These are phyloP conservation scores for Mareca strepera DNA, from an alignment of 2,797 vertebrate species.

Conservation along the genomic window DNA sequence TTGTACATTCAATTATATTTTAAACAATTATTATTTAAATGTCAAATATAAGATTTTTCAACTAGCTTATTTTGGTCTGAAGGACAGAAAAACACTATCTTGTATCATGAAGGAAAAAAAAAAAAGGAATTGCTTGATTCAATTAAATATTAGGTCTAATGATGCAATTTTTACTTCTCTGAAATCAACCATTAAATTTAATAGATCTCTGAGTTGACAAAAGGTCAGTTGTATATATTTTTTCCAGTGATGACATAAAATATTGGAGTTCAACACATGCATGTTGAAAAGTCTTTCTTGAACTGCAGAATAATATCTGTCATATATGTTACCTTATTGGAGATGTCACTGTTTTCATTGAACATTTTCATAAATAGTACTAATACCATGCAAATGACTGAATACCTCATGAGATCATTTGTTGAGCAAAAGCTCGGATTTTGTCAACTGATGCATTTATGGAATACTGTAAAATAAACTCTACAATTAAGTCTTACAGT, in stretches of 20 bases:
- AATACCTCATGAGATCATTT: not conserved
- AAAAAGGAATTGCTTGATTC: not conserved
- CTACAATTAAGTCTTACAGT: not conserved
- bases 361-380: not conserved
- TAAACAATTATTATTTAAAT: not conserved
- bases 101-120: rapidly evolving
- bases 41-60: not conserved
- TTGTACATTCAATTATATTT: not conserved
- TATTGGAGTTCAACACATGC: not conserved
- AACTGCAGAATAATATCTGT: not conserved
- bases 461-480: not conserved
- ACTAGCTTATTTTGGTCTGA: not conserved
- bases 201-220: not conserved
- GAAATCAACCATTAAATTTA: not conserved
- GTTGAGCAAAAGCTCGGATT: not conserved
- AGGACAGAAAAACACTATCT: not conserved
- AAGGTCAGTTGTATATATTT: not conserved
- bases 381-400: not conserved
- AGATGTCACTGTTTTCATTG: not conserved
- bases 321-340: not conserved
- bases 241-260: not conserved
- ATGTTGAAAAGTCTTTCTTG: not conserved
- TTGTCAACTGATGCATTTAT: rapidly evolving
- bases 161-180: not conserved
- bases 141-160: not conserved